Evolutionary conservation across 2,797 vertebrate species (phyloP), one percentile per base, ranked within the genome.

Genomic region (Acipenser transmontanus): DNA sequence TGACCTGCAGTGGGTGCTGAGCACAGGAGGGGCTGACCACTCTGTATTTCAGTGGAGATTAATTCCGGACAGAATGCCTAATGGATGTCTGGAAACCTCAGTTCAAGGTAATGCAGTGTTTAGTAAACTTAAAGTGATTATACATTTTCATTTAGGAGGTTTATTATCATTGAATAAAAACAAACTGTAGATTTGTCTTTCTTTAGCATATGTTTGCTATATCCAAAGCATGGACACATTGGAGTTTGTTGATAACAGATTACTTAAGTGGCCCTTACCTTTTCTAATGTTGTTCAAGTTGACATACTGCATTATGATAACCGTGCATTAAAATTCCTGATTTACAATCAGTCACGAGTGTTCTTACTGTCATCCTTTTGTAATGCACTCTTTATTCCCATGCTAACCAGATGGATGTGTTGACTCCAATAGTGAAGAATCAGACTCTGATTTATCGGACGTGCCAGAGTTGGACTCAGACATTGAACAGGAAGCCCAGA

Each of bases 31-130:
- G 2, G 96, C 96, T 0, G 97, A 99, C 81, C 97, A 99, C 66
- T 93, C 95, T 0, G 87, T 99, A 57, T 98, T 99, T 81, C 97
- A 98, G 82, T 99, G 97, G 97, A 86, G 94, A 59, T 98, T 99
- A 76, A 86, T 98, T 69, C 95, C 95, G 0, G 96, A 98, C 76
- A 93, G 92, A 1, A 82, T 95, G 67, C 93, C 93, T 86, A 95
- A 94, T 6, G 93, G 92, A 0, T 80, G 92, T 17, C 73, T 92
- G 73, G 95, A 97, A 84, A 88, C 92, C 0, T 81, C 92, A 63
- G 83, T 92, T 0, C 94, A 93, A 86, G 97, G 96, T 97, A 81
- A 82, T 47, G n/a, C 34, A 12, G n/a, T 48, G 1, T 63, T 63
- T 49, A 50, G 11, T 12, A 11, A 50, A 50, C 34, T 34, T 34